Conservation (phyloP, 1,140 invertebrate genomes). For the Hermatobates lingyangjiaoensis region DNA sequence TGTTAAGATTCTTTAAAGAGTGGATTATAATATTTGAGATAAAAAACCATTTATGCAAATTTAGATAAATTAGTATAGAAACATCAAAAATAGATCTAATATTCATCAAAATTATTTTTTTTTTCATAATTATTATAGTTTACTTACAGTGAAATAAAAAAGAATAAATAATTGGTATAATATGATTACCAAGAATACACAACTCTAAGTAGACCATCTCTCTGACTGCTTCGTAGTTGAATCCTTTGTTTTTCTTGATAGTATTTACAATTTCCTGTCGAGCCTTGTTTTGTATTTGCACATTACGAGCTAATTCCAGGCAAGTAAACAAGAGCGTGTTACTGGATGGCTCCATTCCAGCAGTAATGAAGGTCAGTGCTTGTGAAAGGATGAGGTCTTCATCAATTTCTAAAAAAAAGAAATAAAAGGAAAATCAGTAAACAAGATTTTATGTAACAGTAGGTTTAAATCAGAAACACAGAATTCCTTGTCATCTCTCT, state of each 20-base stretch:
- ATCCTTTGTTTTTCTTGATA: constrained; percentile 21
- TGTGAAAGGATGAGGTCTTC: constrained; percentile 17
- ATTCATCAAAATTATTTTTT: too few relatives aligned
- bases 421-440: too few relatives aligned
- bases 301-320: constrained; percentile 33
- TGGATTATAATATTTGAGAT: too few relatives aligned
- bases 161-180: background rate
- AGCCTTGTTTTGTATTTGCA: constrained; percentile 35
- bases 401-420: constrained; percentile 21
- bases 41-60: too few relatives aligned
- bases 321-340: constrained; percentile 30
- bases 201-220: constrained; percentile 10
- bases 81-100: too few relatives aligned
- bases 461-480: too few relatives aligned
- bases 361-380: constrained; percentile 24
- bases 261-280: constrained; percentile 33
- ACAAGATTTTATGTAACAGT: too few relatives aligned
- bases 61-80: too few relatives aligned
- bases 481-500: too few relatives aligned
- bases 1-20: too few relatives aligned
- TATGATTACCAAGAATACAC: background rate
- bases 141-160: background rate
- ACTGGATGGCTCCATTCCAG: constrained; percentile 38
- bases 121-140: too few relatives aligned
- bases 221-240: constrained; percentile 15